Conservation (phyloP, 2,888 invertebrate species). For the Pseudococcus jackbeardsleyi region DNA sequence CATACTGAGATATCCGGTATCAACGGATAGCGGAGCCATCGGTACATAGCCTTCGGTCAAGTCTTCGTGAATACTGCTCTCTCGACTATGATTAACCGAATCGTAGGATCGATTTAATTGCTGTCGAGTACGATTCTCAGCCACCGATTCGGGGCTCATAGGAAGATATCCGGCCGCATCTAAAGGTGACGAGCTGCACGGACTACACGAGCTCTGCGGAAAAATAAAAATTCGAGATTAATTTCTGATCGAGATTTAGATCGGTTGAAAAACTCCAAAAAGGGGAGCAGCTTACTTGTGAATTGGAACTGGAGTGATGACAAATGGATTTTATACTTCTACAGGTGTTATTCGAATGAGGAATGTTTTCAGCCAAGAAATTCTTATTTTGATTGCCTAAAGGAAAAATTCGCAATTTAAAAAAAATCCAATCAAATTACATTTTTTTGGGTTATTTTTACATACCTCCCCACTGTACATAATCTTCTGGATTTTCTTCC, state of each 20-base stretch:
- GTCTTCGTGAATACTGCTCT: slow-evolving; percentile 75
- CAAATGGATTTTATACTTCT: slow-evolving; percentile 57
- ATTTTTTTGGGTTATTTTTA: no score
- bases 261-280: background rate
- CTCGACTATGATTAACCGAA: slow-evolving; percentile 73
- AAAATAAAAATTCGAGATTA: background rate
- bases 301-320: slow-evolving; percentile 60
- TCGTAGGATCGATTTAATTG: slow-evolving; percentile 56
- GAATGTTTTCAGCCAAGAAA: slow-evolving; percentile 62
- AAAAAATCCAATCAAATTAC: no score
- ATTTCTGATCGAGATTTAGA: background rate
- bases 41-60: slow-evolving; percentile 75
- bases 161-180: slow-evolving; percentile 72
- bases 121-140: slow-evolving; percentile 59
- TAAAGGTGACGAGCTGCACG: slow-evolving; percentile 70
- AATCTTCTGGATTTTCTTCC: slow-evolving; percentile 77
- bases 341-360: slow-evolving; percentile 50
- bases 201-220: slow-evolving; percentile 69
- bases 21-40: slow-evolving; percentile 76
- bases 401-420: background rate
- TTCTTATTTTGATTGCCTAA: slow-evolving; percentile 59
- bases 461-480: slow-evolving; percentile 70
- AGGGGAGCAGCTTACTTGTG: slow-evolving; percentile 33
- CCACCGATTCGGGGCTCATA: slow-evolving; percentile 71
- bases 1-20: slow-evolving; percentile 77